Evolutionary conservation across 2,797 vertebrate genomes (phyloP), one percentile per base, ranked within the genome.

Genomic region (Peromyscus melanophrys): DNA sequence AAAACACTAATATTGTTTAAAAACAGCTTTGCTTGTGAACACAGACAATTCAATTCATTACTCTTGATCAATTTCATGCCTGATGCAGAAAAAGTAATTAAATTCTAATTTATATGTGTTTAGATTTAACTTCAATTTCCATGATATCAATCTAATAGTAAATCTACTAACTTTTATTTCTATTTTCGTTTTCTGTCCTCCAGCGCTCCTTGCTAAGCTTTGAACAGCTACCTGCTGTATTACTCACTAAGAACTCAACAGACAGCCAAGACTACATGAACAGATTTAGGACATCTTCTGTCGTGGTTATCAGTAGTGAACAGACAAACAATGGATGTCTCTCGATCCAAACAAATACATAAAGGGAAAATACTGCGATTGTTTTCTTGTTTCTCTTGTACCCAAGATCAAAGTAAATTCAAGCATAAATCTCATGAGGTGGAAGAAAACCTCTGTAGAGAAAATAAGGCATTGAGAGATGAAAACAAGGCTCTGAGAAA

Each of bases 401-500:
- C 10, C n/a, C 19, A 13, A 91, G 75, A 95, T 0, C 31, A 37
- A 69, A 65, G 52, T 29, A n/a, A 94, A 31, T 37, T n/a, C 61
- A 97, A 96, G 40, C 9, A 57, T 29, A 71, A 92, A 52, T 78
- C 78, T 69, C 46, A 55, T 0, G 29, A 80, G 1, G 7, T 83
- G 52, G 59, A 37, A 55, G 65, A 76, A 86, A 31, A 13, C 6
- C 65, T 89, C 63, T 59, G 67, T 40, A 73, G 75, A 85, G 78
- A 96, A 10, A 96, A 94, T 27, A 91, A 87, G 88, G 67, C 40
- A 14, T 55, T 83, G 7, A 40, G 43, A 59, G 81, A 88, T 12
- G 37, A 97, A 29, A 98, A 97, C 19, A 12, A n/a, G 1, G 52
- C 55, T 13, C 46, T 98, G 75, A n/a, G 19, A 93, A 67, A 95